Base-by-base conservation (phyloP, 2,113 vertebrate genomes). In the Planiliza haematocheilus region DNA sequence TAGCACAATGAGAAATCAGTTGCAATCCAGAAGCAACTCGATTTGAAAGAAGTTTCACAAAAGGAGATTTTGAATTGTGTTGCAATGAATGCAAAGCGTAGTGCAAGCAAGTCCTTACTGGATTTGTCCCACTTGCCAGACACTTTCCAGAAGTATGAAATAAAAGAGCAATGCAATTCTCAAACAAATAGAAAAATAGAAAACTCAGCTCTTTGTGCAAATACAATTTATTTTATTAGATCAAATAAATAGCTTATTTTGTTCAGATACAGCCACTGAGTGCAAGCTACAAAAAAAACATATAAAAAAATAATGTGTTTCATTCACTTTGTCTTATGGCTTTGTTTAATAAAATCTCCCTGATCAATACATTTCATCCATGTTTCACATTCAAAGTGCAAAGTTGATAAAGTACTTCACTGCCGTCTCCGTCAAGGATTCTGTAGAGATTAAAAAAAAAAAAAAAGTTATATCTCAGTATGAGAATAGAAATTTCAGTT, bases 381-480 rank as follows among this genome's bases (percentile, higher is more conserved):
- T 55, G 17, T 8, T 67, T 56, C 34, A 51, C 41, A 60, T 76
- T 64, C 55, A 85, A 85, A 85, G 71, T 77, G 78, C 71, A 71
- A 48, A 13, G 53, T 67, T 79, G 24, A 52, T 20, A 8, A 38
- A 43, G 39, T 46, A 39, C 10, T 9, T 59, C 55, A 12, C 7
- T 0, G 0, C 12, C 1, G n/a, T 48, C n/a, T 68, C 30, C 20
- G 10, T 79, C 77, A 91, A 0, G 86, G 4, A 4, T 43, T 69
- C 87, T 91, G 77, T 66, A 48, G 60, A 58, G 12, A 59, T 34
- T 8, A 37, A 72, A 21, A 69, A 43, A 49, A 14, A 76, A 9
- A 42, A 41, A 2, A 63, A 1, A 20, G 43, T 57, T 11, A 7
- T 20, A 51, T 49, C 24, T 30, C 24, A 30, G 24, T 30, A 30